Evolutionary conservation across 2,797 vertebrate species (phyloP), one percentile per base, ranked within the genome.

Genomic region (Rhadinocentrus ornatus): DNA sequence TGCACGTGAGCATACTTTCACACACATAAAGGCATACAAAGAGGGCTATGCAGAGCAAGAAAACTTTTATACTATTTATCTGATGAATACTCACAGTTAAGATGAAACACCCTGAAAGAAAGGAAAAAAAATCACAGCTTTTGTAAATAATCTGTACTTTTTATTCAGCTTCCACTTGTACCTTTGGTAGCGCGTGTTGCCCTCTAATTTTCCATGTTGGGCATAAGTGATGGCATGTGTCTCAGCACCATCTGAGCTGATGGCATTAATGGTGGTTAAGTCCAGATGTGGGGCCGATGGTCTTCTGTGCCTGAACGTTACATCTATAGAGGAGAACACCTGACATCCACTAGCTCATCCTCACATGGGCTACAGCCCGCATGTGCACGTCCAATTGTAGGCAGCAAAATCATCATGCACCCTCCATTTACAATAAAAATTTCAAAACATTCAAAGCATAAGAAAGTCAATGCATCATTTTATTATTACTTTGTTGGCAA

Each of bases 271-370:
- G 80, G 88, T 84, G 85, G 86, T 90, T 81, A 81, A 69, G 75
- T 74, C 82, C 91, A 91, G 89, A 92, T 93, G 90, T 87, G 87
- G 83, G 72, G 76, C 64, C 78, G 72, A 69, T 78, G 70, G 81
- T 75, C 26, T 70, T 89, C 53, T 67, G 22, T 59, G 84, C 71
- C 15, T 71, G 74, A 83, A 89, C 86, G 91, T 90, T 91, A 90
- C 91, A 90, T 82, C 76, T 88, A 89, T 84, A 86, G 70, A 80
- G 74, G 68, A 57, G 60, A 54, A 74, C 75, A 87, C 66, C 73
- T 83, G 78, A 74, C 73, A 62, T 78, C 69, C 57, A 62, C 54
- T 77, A 75, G 72, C 69, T 75, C 66, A 71, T 82, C 71, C 62
- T 69, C 24, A 53, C 77, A 73, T 35, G 84, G 88, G 73, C 91